Conservation (phyloP, 2,888 invertebrate genomes). For the Diaphora mendica region DNA sequence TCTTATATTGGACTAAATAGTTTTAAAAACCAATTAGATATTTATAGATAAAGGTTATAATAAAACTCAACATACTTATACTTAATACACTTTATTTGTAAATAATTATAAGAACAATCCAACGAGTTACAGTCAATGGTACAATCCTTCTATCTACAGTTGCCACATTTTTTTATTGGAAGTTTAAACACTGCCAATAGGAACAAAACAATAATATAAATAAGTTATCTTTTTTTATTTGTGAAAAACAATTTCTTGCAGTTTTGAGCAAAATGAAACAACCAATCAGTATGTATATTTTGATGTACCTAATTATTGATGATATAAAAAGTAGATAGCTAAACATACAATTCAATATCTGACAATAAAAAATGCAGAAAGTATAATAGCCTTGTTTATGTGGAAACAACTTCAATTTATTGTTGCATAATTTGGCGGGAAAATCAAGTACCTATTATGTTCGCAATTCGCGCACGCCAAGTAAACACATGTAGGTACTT, state of each 20-base stretch:
- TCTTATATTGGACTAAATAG: neutral
- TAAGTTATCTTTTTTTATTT: neutral
- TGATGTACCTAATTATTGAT: neutral
- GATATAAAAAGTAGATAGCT: neutral
- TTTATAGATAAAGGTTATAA: conserved; percentile 8
- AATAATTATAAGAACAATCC: conserved; percentile 53
- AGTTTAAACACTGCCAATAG: conserved; percentile 57
- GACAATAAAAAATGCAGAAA: neutral
- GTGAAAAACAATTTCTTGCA: conserved; percentile 13
- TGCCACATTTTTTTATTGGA: conserved; percentile 74
- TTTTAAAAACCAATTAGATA: neutral
- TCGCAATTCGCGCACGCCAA: neutral
- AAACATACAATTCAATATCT: neutral
- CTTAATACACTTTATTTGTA: conserved; percentile 73
- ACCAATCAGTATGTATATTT: no score
- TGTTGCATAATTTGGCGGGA: conserved; percentile 11
- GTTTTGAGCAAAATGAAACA: conserved; percentile 3
- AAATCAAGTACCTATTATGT: conserved; percentile 6
- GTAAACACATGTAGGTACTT: conserved; percentile 18
- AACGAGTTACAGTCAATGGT: no score
- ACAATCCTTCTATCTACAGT: conserved; percentile 71
- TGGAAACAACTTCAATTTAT: neutral
- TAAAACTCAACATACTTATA: conserved; percentile 52
- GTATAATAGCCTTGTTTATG: neutral
- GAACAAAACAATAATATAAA: conserved; percentile 31